Evolutionary conservation across 2,888 invertebrate species (phyloP).

Genomic region (Aporophyla nigra): DNA sequence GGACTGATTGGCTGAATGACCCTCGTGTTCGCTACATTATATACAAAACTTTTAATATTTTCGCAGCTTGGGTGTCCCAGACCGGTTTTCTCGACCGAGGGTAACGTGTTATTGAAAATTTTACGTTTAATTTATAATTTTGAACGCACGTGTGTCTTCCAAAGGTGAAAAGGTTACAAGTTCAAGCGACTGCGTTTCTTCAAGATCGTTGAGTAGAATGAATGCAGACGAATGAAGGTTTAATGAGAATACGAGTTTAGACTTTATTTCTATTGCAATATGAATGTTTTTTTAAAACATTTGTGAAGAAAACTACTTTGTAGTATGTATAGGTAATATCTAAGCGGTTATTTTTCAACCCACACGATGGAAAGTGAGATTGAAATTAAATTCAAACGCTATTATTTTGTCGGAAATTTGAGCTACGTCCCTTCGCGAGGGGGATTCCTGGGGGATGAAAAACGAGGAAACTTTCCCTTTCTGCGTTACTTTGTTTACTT

Average conservation of each 20-base stretch:
- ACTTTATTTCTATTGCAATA: constrained; percentile 43
- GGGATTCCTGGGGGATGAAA: constrained; percentile 84
- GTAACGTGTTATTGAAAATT: constrained; percentile 84
- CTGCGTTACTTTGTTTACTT: constrained; percentile 84
- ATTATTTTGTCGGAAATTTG: constrained; percentile 85
- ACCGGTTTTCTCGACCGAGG: constrained; percentile 79
- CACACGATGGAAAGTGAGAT: constrained; percentile 71
- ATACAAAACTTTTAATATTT: constrained; percentile 86
- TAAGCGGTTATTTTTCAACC: constrained; percentile 57
- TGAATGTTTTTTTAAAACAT: constrained; percentile 20
- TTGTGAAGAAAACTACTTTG: constrained; percentile 33
- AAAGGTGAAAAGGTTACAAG: constrained; percentile 84
- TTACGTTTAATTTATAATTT: constrained; percentile 89
- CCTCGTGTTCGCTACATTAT: constrained; percentile 85
- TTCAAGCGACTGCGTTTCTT: constrained; percentile 75
- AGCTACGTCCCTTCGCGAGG: constrained; percentile 77
- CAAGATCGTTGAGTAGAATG: constrained; percentile 61
- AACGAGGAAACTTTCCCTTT: constrained; percentile 88
- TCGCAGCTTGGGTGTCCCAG: constrained; percentile 83
- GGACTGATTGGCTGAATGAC: constrained; percentile 81
- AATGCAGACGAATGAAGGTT: constrained; percentile 37
- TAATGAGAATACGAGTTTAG: constrained; percentile 29
- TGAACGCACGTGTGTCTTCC: constrained; percentile 84
- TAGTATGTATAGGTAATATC: constrained; percentile 9
- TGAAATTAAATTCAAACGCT: constrained; percentile 82